phyloP scores from a whole-genome alignment of 2,797 vertebrate genomes.

The Melanotaenia maccullochi region DNA sequence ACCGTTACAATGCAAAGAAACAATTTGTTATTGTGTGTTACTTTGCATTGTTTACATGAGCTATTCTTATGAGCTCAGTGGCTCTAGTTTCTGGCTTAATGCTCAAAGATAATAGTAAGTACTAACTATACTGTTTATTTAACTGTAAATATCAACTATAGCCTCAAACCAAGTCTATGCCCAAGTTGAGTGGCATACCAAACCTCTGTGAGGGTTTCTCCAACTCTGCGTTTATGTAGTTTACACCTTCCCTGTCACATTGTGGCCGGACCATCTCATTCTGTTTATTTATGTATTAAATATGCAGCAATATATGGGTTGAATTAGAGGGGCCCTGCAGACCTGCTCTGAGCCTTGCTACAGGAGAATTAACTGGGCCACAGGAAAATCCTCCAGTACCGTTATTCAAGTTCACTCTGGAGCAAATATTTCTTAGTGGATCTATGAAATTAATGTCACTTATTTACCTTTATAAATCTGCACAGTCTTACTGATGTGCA shows the following conservation, averaged over 20 bases:
- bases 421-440: constrained; percentile 36
- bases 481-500: neutral
- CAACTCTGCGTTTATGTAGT: constrained; percentile 43
- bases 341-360: constrained; percentile 53
- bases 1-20: no score
- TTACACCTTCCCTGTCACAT: constrained; percentile 56
- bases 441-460: constrained; percentile 38
- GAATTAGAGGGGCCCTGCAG: constrained; percentile 45
- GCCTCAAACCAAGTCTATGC: constrained; percentile 5
- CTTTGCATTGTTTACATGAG: neutral
- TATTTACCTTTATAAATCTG: constrained; percentile 30
- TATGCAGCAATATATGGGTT: constrained; percentile 37
- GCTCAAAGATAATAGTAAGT: neutral
- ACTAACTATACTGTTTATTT: neutral
- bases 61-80: neutral
- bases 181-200: constrained; percentile 11
- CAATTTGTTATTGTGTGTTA: no score
- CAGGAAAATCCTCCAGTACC: constrained; percentile 56
- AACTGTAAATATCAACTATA: constrained; percentile 1
- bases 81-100: neutral
- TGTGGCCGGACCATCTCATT: constrained; percentile 44
- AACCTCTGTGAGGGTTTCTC: constrained; percentile 25
- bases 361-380: constrained; percentile 42
- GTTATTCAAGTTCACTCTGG: constrained; percentile 58
- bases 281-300: constrained; percentile 71